These are phyloP conservation scores for Ciconia maguari DNA, from an alignment of 2,113 vertebrate species.

Conservation along the genomic window DNA sequence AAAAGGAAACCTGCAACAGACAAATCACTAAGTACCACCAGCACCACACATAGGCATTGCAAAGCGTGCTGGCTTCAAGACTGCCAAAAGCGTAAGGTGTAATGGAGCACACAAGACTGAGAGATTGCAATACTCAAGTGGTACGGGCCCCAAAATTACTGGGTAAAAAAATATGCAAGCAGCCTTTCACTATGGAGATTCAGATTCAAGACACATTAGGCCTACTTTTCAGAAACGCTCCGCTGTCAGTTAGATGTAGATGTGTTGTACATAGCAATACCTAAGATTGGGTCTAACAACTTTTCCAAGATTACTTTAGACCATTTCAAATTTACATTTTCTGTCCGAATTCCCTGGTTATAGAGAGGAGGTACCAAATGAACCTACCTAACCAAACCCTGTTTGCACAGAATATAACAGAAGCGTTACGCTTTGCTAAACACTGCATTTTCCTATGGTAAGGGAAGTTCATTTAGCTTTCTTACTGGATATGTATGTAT, in stretches of 20 bases:
- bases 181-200: background rate
- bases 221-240: background rate
- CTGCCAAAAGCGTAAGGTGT: background rate
- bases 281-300: background rate
- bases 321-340: background rate
- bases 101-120: background rate
- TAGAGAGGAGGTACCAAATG: background rate
- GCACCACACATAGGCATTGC: background rate
- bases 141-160: background rate
- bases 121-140: background rate
- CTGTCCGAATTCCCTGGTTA: background rate
- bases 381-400: background rate
- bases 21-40: background rate
- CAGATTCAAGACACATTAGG: background rate
- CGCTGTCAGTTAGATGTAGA: background rate
- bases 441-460: background rate
- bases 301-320: background rate
- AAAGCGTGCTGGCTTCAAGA: background rate
- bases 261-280: accelerated
- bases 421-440: background rate
- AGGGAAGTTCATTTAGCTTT: background rate
- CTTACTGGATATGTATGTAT: background rate
- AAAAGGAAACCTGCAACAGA: background rate
- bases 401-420: background rate
- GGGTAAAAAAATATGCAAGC: background rate